Evolutionary conservation across 2,797 vertebrate species (phyloP).

Genomic region (Spinus olivaceus): DNA sequence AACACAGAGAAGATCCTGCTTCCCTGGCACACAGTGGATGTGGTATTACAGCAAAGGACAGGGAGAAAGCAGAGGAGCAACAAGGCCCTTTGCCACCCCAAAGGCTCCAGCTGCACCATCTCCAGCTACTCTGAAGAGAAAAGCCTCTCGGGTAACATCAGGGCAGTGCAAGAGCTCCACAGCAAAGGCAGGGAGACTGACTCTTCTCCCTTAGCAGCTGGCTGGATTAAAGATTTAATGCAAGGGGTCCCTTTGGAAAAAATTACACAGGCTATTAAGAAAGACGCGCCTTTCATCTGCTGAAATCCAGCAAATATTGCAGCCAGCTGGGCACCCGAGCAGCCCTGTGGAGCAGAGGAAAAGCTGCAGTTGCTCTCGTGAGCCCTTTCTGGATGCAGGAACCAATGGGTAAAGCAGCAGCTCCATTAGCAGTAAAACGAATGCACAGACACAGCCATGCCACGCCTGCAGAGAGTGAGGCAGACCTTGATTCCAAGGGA

Average conservation of each 20-base stretch:
- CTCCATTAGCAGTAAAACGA: neutral
- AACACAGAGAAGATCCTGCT: neutral
- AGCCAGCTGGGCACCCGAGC: neutral
- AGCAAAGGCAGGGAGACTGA: neutral
- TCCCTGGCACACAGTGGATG: rapidly evolving
- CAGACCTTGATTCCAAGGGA: neutral
- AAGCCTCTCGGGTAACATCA: neutral
- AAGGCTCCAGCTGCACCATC: neutral
- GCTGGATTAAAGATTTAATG: slow-evolving; percentile 18
- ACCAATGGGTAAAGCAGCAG: neutral
- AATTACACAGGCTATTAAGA: slow-evolving; percentile 31
- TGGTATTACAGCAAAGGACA: neutral
- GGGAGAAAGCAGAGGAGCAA: neutral
- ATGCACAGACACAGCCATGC: neutral
- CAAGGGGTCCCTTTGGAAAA: slow-evolving; percentile 16
- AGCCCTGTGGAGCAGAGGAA: neutral
- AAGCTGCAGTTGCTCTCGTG: neutral
- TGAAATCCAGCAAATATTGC: slow-evolving; percentile 1
- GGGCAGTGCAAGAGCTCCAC: neutral
- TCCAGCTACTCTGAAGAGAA: neutral
- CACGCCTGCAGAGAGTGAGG: rapidly evolving
- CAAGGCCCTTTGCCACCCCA: rapidly evolving
- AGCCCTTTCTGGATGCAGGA: neutral
- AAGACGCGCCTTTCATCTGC: neutral
- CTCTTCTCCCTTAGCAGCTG: neutral